Evolutionary conservation across 1,140 invertebrate species (phyloP).

Genomic region (Heliconius himera): DNA sequence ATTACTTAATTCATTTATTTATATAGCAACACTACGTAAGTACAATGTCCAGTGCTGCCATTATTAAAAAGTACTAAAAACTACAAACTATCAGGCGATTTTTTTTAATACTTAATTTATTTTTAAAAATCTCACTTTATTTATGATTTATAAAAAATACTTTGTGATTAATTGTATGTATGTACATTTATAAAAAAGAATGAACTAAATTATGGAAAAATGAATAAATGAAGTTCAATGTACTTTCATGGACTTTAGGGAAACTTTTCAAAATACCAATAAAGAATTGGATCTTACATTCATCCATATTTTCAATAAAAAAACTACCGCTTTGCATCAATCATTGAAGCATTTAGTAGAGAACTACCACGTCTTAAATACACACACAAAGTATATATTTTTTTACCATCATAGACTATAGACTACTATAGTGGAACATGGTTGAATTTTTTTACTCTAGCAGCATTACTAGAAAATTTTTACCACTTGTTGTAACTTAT

Average conservation of each 20-base stretch:
- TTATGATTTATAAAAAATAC: background rate
- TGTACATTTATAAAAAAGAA: background rate
- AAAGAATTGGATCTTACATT: too few species aligned
- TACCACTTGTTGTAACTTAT: background rate
- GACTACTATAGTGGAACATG: background rate
- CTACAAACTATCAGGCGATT: background rate
- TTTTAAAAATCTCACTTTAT: background rate
- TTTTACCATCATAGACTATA: background rate
- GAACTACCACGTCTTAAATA: background rate
- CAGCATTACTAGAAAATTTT: background rate
- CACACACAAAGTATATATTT: background rate
- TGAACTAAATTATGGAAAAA: background rate
- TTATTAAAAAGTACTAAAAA: background rate
- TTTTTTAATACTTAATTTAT: slow-evolving; percentile 3
- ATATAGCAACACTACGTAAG: background rate
- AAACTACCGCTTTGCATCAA: background rate
- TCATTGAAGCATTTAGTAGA: background rate
- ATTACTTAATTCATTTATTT: background rate
- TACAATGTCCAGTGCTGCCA: background rate
- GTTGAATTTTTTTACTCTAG: too few species aligned
- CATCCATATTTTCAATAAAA: background rate
- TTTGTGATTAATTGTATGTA: background rate
- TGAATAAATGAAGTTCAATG: background rate
- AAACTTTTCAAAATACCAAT: too few species aligned
- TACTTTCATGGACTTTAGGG: background rate